These are phyloP conservation scores for Leptopilina clavipes DNA, from an alignment of 1,140 invertebrate species.

Conservation along the genomic window DNA sequence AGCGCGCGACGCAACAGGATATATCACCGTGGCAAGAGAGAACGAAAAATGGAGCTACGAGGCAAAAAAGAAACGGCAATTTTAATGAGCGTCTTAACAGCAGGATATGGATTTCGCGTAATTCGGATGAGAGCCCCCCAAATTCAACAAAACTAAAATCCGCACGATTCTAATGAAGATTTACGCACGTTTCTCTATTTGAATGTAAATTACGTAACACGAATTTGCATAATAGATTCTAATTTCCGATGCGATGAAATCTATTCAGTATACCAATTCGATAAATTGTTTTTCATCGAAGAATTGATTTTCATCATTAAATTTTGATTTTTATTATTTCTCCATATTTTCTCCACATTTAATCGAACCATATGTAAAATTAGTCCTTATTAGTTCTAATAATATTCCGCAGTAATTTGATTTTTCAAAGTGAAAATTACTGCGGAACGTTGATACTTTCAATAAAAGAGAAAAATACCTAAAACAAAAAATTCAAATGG, in stretches of 20 bases:
- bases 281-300: constrained; percentile 1
- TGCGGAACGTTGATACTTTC: too few species aligned
- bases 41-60: constrained; percentile 41
- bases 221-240: constrained; percentile 21
- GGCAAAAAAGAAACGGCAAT: neutral
- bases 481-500: too few species aligned
- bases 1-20: constrained; percentile 37
- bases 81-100: constrained; percentile 4
- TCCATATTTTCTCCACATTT: too few species aligned
- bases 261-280: neutral
- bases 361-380: too few species aligned
- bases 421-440: too few species aligned
- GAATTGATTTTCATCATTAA: too few species aligned
- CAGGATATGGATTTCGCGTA: constrained; percentile 24
- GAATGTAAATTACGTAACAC: neutral
- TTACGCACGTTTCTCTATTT: neutral
- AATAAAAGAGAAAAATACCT: too few species aligned
- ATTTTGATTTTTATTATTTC: too few species aligned
- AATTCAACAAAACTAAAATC: neutral
- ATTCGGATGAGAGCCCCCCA: neutral
- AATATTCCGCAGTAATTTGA: too few species aligned
- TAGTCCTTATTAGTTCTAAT: too few species aligned
- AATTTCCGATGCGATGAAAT: neutral
- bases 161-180: neutral
- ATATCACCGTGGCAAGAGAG: neutral